Conservation (phyloP, 1,140 invertebrate genomes). For the Bombus waltoni region DNA sequence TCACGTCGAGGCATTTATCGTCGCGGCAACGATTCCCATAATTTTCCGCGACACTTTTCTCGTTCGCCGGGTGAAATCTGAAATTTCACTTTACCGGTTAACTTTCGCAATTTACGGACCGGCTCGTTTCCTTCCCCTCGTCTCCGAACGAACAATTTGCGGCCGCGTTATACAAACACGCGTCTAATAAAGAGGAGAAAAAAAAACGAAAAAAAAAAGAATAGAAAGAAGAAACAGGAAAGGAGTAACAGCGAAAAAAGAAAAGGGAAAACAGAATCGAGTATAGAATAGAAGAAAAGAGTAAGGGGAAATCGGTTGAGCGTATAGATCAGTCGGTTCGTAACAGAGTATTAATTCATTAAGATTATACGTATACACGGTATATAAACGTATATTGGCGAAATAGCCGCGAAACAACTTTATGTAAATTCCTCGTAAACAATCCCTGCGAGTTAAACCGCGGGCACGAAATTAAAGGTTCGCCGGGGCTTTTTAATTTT, state of each 20-base stretch:
- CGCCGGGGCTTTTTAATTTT: conserved; percentile 64
- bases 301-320: conserved; percentile 19
- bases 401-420: conserved; percentile 29
- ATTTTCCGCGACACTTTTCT: background rate
- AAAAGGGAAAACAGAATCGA: too few species aligned
- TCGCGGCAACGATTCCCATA: background rate
- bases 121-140: background rate
- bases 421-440: conserved; percentile 49
- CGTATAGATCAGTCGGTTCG: background rate
- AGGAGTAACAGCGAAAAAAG: background rate
- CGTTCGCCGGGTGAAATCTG: background rate
- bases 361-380: background rate
- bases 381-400: background rate
- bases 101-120: conserved; percentile 41
- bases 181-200: conserved; percentile 3
- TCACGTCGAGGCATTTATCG: background rate
- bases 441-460: conserved; percentile 47
- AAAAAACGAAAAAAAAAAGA: too few species aligned
- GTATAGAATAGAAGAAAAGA: background rate
- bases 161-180: background rate
- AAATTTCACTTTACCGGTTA: conserved; percentile 31
- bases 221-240: background rate
- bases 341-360: conserved; percentile 36
- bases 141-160: background rate
- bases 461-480: conserved; percentile 62